A percentile compares a stretch with the other conserved stretches of the same genome.
Conservation (phyloP, 2,888 invertebrate species). For the Kuschelorhynchus macadamiae region DNA sequence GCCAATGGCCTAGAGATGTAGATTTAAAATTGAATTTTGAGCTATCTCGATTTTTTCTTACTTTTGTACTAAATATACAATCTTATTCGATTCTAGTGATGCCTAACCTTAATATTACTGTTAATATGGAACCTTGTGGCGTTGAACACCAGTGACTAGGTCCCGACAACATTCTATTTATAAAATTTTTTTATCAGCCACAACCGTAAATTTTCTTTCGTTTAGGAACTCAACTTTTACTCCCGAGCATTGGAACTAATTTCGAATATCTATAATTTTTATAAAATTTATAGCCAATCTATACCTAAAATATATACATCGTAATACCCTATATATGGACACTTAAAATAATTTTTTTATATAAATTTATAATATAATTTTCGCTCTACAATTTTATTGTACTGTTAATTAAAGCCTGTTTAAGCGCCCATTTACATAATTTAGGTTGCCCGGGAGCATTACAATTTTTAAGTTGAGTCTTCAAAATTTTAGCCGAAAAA, state of each 20-base stretch:
- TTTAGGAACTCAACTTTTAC: conserved; percentile 58
- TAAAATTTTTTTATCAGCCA: conserved; percentile 59
- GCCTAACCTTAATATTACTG: conserved; percentile 69
- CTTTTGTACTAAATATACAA: conserved; percentile 68
- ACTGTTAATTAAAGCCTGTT: conserved; percentile 48
- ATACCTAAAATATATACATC: conserved; percentile 45
- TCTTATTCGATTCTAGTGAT: conserved; percentile 71
- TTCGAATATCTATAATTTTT: conserved; percentile 23
- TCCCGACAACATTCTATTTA: conserved; percentile 63
- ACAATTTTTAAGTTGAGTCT: conserved; percentile 36
- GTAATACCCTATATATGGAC: conserved; percentile 45
- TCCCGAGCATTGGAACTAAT: conserved; percentile 38
- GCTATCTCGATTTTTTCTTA: conserved; percentile 68
- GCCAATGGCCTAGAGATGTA: conserved; percentile 40
- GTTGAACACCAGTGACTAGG: conserved; percentile 67
- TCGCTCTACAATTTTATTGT: conserved; percentile 49
- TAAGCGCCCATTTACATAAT: conserved; percentile 46
- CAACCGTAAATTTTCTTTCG: conserved; percentile 56
- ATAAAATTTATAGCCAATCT: conserved; percentile 40
- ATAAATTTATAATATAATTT: conserved; percentile 44
- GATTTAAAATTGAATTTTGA: conserved; percentile 66
- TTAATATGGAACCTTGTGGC: conserved; percentile 62
- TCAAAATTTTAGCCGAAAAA: conserved; percentile 66
- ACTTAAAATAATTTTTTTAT: conserved; percentile 43
- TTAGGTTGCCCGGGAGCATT: conserved; percentile 29